phyloP scores from a whole-genome alignment of 2,888 invertebrate genomes.

The Seira musarum region DNA sequence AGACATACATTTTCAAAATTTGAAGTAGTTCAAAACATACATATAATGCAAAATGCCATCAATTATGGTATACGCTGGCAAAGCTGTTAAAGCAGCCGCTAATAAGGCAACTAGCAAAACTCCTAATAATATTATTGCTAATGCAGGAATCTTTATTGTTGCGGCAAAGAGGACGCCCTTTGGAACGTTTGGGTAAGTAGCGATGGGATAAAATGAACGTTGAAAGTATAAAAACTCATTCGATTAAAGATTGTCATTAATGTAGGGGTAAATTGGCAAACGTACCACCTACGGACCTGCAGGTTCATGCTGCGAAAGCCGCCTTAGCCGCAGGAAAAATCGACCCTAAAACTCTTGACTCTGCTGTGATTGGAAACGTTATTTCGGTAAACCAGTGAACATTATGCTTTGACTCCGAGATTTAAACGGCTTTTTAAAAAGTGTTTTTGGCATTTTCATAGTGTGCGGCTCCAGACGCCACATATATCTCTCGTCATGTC shows the following conservation, averaged over 20 bases:
- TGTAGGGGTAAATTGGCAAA: constrained; percentile 80
- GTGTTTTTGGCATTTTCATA: constrained; percentile 70
- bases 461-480: constrained; percentile 86
- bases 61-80: too few species aligned
- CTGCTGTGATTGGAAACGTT: constrained; percentile 92
- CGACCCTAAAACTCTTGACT: constrained; percentile 89
- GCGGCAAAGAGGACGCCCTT: constrained; percentile 98
- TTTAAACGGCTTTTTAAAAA: constrained; percentile 14
- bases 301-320: constrained; percentile 86
- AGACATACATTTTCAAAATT: too few species aligned
- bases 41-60: too few species aligned
- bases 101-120: background rate
- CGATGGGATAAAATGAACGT: background rate
- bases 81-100: background rate
- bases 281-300: constrained; percentile 83
- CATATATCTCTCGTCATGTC: constrained; percentile 90
- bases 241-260: background rate
- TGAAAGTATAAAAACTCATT: background rate
- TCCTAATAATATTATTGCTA: background rate
- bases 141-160: constrained; percentile 89
- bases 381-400: too few species aligned
- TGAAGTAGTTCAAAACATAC: too few species aligned
- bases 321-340: constrained; percentile 86
- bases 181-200: constrained; percentile 85
- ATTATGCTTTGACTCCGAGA: too few species aligned